Conservation (phyloP, 2,797 vertebrate species). For the Falco novaeseelandiae region DNA sequence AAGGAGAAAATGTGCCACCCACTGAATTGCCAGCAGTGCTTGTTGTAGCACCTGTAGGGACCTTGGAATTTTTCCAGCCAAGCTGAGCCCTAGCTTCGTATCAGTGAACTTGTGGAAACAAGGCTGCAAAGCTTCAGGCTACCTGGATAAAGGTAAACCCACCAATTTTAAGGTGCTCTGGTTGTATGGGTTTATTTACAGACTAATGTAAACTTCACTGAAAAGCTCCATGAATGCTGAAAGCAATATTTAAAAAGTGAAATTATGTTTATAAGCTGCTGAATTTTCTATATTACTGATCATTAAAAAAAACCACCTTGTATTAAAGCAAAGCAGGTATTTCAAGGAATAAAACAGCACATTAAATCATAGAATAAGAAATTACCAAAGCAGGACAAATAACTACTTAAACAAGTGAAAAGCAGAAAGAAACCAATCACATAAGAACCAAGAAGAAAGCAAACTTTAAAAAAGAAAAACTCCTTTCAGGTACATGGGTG, state of each 20-base stretch:
- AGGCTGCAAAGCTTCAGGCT: neutral
- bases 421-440: neutral
- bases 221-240: neutral
- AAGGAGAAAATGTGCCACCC: neutral
- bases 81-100: rapidly evolving
- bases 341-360: neutral
- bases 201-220: neutral
- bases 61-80: neutral
- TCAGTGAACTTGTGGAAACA: neutral
- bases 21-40: neutral
- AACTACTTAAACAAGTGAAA: neutral
- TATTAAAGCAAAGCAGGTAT: neutral
- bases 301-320: neutral
- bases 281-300: neutral
- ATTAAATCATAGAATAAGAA: neutral
- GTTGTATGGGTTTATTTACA: neutral
- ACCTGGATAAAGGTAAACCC: neutral
- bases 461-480: neutral
- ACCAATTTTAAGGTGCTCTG: neutral
- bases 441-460: neutral
- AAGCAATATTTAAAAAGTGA: neutral
- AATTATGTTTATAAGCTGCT: neutral
- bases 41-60: neutral
- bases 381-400: neutral
- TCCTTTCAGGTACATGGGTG: neutral